A percentile compares a stretch with the other conserved stretches of the same genome.
Evolutionary conservation across 2,797 vertebrate species (phyloP).

Genomic region (Podarcis siculus): DNA sequence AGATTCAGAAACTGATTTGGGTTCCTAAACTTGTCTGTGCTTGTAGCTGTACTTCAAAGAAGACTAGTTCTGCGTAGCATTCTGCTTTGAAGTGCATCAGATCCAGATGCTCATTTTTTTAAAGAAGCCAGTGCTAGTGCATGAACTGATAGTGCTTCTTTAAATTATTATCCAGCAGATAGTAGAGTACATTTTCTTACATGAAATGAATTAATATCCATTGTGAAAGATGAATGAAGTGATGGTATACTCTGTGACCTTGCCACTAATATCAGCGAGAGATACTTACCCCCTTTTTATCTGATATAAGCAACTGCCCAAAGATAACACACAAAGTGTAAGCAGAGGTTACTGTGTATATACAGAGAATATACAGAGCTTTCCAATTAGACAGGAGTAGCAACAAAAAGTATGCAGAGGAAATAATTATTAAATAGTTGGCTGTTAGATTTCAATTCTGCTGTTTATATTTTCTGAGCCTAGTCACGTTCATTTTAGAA

Average conservation of each 20-base stretch:
- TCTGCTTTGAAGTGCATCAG: constrained; percentile 75
- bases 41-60: constrained; percentile 76
- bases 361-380: no score
- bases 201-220: neutral
- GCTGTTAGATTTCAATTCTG: no score
- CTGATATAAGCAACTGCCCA: neutral
- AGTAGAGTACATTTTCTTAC: neutral
- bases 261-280: neutral
- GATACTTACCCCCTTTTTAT: neutral
- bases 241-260: neutral
- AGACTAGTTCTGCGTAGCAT: constrained; percentile 57
- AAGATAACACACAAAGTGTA: neutral
- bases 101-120: constrained; percentile 70
- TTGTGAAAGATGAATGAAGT: neutral
- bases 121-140: constrained; percentile 47
- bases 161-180: constrained; percentile 34
- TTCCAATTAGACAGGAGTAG: no score
- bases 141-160: constrained; percentile 59
- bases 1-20: constrained; percentile 68
- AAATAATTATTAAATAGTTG: no score
- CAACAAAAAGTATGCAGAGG: no score
- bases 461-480: no score
- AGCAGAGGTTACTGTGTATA: neutral
- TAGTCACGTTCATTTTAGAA: no score
- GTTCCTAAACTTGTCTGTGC: constrained; percentile 74